Base-by-base conservation (phyloP, 1,140 invertebrate species). In the Drosophila varians region DNA sequence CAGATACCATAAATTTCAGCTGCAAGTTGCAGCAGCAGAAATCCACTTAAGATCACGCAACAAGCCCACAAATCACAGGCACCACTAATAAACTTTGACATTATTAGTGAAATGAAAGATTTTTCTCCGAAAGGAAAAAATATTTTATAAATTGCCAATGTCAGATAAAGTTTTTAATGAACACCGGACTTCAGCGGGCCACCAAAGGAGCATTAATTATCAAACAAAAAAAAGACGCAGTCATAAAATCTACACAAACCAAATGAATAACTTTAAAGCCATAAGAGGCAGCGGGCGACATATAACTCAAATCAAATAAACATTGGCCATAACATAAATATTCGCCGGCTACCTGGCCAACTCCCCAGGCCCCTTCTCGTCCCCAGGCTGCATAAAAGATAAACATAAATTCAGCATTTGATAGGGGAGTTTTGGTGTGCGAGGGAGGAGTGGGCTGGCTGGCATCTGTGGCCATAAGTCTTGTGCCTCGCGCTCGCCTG, bases 261-360 rank as follows among this genome's bases (percentile, higher is more conserved):
- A 36, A 55, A 19, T 40, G 40, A 61, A 74, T 74, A 77, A 38
- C 73, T 76, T 28, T 57, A 64, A 53, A 68, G 60, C 46, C 36
- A 34, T 45, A 64, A 52, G 38, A 45, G 45, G 56, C 56, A 68
- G 55, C 73, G 58, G 36, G 78, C 69, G 76, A 75, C 80, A 76
- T 79, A 76, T 86, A 84, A 86, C 72, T 84, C 80, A 86, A 84
- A 84, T 80, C 73, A 84, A 84, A 86, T 65, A 84, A 84, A 76
- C 80, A 84, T 84, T 73, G 66, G 72, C 76, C 76, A 72, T 86
- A 84, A 76, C 80, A 84, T 84, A 84, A 84, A 84, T 84, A 79
- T 72, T 54, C 65, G 77, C 61, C 57, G 54, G 77, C 76, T 75
- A 75, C 65, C 71, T 80, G 52, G 34, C 25, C 55, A 42, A 18